Evolutionary conservation across 2,888 invertebrate genomes (phyloP).

Genomic region (Sylvicola cinctus): DNA sequence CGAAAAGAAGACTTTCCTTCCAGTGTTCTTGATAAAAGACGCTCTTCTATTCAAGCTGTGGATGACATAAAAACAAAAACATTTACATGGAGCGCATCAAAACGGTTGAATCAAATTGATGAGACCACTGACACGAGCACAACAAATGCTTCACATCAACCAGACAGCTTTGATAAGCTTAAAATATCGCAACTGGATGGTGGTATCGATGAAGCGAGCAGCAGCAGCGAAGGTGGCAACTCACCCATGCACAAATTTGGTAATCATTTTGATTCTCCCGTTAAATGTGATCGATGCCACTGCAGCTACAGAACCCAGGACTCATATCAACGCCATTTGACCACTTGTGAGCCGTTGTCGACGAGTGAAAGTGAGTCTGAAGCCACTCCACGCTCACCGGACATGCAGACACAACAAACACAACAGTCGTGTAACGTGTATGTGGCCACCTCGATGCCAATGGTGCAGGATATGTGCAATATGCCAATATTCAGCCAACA

Average conservation of each 20-base stretch:
- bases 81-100: constrained; percentile 23
- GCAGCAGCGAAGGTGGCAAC: constrained; percentile 18
- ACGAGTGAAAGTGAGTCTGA: constrained; percentile 71
- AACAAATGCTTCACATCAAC: constrained; percentile 1
- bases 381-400: constrained; percentile 31
- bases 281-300: constrained; percentile 72
- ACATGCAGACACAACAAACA: constrained; percentile 6
- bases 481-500: constrained; percentile 1
- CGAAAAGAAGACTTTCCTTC: constrained; percentile 13
- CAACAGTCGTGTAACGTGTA: constrained; percentile 7
- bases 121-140: constrained; percentile 1
- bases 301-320: constrained; percentile 67
- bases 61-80: constrained; percentile 11
- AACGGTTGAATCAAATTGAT: constrained; percentile 10
- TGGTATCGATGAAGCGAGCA: constrained; percentile 41
- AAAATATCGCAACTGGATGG: constrained; percentile 48
- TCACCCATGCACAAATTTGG: constrained; percentile 14
- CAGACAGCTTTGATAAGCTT: constrained; percentile 8
- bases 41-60: constrained; percentile 7
- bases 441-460: constrained; percentile 2
- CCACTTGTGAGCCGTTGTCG: constrained; percentile 51
- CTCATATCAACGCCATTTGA: constrained; percentile 59
- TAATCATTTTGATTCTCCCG: constrained; percentile 22
- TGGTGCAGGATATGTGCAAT: constrained; percentile 5
- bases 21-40: constrained; percentile 6